Conservation (phyloP, 2,888 invertebrate species). For the Polydrusus tereticollis region DNA sequence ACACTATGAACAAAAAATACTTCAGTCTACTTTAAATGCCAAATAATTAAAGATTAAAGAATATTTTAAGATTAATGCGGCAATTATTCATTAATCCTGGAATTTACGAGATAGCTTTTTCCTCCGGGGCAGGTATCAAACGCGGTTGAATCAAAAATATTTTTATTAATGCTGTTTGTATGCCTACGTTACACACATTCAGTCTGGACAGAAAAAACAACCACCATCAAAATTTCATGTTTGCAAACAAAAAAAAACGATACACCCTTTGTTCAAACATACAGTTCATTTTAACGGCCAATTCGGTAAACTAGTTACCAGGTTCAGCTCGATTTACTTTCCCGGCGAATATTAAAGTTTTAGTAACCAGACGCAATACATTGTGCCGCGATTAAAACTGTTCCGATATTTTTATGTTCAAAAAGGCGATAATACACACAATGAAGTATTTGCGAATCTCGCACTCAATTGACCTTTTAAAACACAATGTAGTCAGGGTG, state of each 20-base stretch:
- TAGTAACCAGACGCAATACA: conserved; percentile 14
- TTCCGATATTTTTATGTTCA: background rate
- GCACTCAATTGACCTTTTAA: no score
- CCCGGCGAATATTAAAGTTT: conserved; percentile 19
- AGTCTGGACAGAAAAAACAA: background rate
- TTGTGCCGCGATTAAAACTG: conserved; percentile 1
- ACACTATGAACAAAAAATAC: no score
- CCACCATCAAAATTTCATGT: background rate
- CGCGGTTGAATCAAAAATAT: no score
- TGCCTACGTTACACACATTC: background rate
- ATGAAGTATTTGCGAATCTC: background rate
- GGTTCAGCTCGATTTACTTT: conserved; percentile 21
- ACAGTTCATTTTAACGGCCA: conserved; percentile 6
- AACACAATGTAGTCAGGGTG: background rate
- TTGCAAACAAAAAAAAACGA: background rate
- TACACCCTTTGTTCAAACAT: background rate
- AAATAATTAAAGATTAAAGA: no score
- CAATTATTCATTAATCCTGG: no score
- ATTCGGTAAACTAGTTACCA: conserved; percentile 2
- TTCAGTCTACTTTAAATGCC: no score
- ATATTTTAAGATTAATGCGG: no score
- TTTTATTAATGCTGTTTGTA: background rate
- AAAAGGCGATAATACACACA: conserved; percentile 11
- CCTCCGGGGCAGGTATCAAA: no score
- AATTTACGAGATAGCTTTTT: no score